Conservation (phyloP, 2,113 vertebrate species). For the Catharus minimus region DNA sequence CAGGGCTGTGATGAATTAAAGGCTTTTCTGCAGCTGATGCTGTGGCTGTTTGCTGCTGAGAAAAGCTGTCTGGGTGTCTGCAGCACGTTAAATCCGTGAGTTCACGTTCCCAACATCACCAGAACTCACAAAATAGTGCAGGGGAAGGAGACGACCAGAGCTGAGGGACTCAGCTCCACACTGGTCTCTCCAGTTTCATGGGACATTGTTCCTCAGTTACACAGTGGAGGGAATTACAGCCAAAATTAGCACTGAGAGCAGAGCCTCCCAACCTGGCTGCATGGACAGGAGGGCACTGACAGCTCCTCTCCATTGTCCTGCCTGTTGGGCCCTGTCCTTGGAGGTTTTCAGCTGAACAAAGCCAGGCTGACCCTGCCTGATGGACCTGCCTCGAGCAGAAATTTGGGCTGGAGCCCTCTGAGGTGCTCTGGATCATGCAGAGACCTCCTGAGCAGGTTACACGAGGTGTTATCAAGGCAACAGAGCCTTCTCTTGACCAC, state of each 20-base stretch:
- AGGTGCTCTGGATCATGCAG: not conserved
- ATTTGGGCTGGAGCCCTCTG: not conserved
- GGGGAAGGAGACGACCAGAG: not conserved
- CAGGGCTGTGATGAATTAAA: constrained; percentile 15
- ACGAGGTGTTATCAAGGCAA: not conserved
- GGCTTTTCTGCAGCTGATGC: not conserved
- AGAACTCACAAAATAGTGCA: not conserved
- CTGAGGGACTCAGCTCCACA: not conserved
- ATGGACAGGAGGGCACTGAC: not conserved
- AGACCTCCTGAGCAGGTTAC: not conserved
- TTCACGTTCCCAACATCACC: not conserved
- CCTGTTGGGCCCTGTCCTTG: not conserved
- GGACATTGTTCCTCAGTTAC: not conserved
- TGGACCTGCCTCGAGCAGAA: not conserved
- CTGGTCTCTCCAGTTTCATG: not conserved
- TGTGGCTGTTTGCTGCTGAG: not conserved
- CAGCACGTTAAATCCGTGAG: fast-evolving
- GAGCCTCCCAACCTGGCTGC: not conserved
- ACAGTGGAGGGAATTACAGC: fast-evolving
- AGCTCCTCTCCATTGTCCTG: not conserved
- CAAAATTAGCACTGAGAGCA: not conserved
- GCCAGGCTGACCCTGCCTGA: fast-evolving
- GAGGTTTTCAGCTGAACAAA: not conserved
- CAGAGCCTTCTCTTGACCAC: not conserved
- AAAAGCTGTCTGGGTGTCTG: not conserved